Base-by-base conservation (phyloP, 1,140 invertebrate genomes). In the Muscidifurax raptorellus region DNA sequence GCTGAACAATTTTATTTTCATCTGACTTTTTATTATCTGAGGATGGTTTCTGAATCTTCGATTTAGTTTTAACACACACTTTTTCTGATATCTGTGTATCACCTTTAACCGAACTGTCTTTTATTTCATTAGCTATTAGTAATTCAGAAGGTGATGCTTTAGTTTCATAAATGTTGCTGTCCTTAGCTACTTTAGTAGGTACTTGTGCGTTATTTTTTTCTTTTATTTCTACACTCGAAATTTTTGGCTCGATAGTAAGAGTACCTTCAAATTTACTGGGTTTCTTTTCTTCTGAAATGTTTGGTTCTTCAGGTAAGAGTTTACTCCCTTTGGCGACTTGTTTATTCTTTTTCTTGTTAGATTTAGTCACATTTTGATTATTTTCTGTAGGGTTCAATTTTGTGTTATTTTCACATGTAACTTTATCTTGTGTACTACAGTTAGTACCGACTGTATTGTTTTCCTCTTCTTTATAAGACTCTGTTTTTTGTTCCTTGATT, bases 291-390 rank as follows among this genome's bases (percentile, higher is more conserved):
- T 83, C 74, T 59, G 52, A 59, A 22, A 47, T 6, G 15, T 59
- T 59, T 59, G 6, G 3, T n/a, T 59, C 22, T n/a, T 59, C 52
- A n/a, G 52, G 0, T 59, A 59, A n/a, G 3, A 22, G 18, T 28
- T 71, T 71, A 28, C 9, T 71, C 30, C 2, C 25, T 28, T 28
- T 71, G 1, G 27, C 52, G 15, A 0, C 5, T 83, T 74, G 59
- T 83, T 28, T 28, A 15, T 28, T 72, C 71, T 72, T 76, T 66
- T 86, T 59, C 52, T 86, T 76, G 27, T 88, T 67, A 81, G 59
- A 6, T 67, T 87, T 87, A 80, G 84, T 82, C 66, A 75, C 75
- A 27, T 80, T 40, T 82, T 85, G 81, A 22, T 79, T 82, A 52
- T 84, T 82, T 66, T 89, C 84, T 83, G 18, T 40, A 59, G 76